phyloP scores from a whole-genome alignment of 1,140 invertebrate species.

The Papilio dardanus region DNA sequence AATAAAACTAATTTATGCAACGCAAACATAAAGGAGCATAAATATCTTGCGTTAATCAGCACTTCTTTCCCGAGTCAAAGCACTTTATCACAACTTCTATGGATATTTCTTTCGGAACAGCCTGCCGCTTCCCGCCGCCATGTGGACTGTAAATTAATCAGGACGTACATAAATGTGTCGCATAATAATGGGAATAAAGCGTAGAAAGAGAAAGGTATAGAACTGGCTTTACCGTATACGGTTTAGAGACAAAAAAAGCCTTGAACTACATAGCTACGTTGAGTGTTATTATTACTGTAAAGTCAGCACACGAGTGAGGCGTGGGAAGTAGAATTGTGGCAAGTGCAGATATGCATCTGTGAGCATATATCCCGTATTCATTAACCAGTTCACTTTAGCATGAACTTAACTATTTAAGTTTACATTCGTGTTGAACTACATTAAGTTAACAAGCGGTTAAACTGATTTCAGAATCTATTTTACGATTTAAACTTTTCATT shows the following conservation, averaged over 20 bases:
- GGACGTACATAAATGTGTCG: conserved; percentile 35
- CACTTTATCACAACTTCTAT: conserved; percentile 60
- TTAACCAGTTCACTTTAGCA: conserved; percentile 21
- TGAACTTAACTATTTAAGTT: conserved; percentile 18
- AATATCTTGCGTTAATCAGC: conserved; percentile 63
- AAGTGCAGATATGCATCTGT: neutral
- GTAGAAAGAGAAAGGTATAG: no score
- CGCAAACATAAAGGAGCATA: conserved; percentile 43
- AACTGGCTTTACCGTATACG: no score
- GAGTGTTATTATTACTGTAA: neutral
- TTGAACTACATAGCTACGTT: no score
- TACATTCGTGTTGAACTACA: neutral
- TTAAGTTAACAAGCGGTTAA: conserved; percentile 15
- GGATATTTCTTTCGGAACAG: conserved; percentile 55
- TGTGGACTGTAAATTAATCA: conserved; percentile 38
- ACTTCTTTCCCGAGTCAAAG: conserved; percentile 50
- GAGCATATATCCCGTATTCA: conserved; percentile 24
- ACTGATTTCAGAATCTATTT: neutral
- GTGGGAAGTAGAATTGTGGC: neutral
- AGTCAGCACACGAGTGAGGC: neutral
- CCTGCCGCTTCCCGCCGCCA: conserved; percentile 33
- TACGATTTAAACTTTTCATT: neutral
- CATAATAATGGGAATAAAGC: neutral
- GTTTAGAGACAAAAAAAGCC: no score
- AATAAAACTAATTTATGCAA: conserved; percentile 37